A percentile compares a stretch with the other conserved stretches of the same genome.
These are phyloP conservation scores for Ia io DNA, from an alignment of 2,113 vertebrate genomes.

Conservation along the genomic window DNA sequence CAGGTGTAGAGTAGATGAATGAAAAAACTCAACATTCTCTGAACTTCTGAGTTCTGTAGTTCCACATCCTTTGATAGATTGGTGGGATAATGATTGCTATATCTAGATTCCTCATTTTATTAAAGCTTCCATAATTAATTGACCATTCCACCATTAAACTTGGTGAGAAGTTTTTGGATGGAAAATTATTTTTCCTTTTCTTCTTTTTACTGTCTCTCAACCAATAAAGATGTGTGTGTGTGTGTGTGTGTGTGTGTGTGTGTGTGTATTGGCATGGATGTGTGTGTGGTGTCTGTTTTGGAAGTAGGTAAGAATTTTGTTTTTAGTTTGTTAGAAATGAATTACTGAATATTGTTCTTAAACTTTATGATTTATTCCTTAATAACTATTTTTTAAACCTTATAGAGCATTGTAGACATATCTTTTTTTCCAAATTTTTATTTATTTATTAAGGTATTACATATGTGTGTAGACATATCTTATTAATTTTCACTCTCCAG, in stretches of 20 bases:
- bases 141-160: background rate
- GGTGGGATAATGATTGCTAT: background rate
- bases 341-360: background rate
- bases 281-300: background rate
- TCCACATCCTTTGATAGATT: background rate
- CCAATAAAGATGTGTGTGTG: background rate
- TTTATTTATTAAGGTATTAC: too few species aligned
- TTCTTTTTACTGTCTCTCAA: background rate
- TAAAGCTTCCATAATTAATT: background rate
- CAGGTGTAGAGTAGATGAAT: background rate
- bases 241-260: background rate
- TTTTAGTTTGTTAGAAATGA: constrained; percentile 15
- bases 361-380: background rate
- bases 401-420: background rate
- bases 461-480: background rate
- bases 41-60: background rate
- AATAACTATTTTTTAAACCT: background rate
- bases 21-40: background rate
- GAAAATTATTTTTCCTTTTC: background rate
- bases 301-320: background rate
- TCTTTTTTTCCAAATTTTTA: background rate
- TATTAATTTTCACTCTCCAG: background rate
- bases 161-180: background rate
- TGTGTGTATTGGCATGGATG: background rate
- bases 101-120: background rate